Conservation (phyloP, 1,140 invertebrate species). For the Magallana angulata region DNA sequence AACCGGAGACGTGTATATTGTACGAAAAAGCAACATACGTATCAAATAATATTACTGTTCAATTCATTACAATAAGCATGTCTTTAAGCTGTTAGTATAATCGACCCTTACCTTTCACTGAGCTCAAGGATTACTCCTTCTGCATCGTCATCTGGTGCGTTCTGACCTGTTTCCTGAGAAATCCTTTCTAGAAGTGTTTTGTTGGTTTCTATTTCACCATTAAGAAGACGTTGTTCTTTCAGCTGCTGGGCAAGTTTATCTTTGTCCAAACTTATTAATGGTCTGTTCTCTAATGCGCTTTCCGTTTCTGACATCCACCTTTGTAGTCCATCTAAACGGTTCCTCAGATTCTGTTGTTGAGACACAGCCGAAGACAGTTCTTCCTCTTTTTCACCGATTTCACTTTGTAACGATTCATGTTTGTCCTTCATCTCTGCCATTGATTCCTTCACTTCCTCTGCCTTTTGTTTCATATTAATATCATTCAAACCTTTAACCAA, state of each 20-base stretch:
- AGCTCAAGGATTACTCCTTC: constrained; percentile 89
- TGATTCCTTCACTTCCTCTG: constrained; percentile 87
- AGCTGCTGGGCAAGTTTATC: constrained; percentile 94
- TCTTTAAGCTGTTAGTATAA: neutral
- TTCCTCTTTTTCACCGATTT: constrained; percentile 89
- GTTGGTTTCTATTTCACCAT: constrained; percentile 91
- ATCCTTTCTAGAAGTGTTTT: constrained; percentile 81
- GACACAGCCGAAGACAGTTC: constrained; percentile 91
- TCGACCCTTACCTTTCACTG: constrained; percentile 82
- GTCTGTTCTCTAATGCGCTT: constrained; percentile 84
- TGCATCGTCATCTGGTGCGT: constrained; percentile 88
- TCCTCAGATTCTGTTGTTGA: constrained; percentile 94
- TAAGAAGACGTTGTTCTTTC: constrained; percentile 88
- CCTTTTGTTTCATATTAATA: constrained; percentile 81
- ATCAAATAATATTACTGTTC: neutral
- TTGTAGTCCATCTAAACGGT: constrained; percentile 91
- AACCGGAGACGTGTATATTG: neutral
- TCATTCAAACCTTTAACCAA: constrained; percentile 84
- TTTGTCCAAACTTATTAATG: constrained; percentile 92
- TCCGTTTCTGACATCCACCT: constrained; percentile 92
- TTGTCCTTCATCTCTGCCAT: constrained; percentile 90
- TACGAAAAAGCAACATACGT: neutral
- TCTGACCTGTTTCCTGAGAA: constrained; percentile 59
- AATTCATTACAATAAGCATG: neutral
- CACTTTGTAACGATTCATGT: constrained; percentile 87